phyloP scores from a whole-genome alignment of 2,113 vertebrate genomes.

The Epinephelus lanceolatus region DNA sequence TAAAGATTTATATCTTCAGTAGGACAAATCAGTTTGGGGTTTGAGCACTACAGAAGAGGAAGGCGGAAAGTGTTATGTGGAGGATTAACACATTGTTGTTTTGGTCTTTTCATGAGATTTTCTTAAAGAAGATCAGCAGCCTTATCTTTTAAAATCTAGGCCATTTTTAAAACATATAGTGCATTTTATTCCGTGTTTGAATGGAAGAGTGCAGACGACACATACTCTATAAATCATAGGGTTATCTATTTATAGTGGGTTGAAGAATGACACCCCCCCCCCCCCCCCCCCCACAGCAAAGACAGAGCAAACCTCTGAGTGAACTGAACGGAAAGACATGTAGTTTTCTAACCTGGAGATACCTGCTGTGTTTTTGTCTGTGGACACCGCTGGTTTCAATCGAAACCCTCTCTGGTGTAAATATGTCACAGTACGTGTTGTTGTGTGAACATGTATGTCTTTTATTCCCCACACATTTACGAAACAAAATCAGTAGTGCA shows the following conservation, averaged over 20 bases:
- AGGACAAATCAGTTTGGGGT: background rate
- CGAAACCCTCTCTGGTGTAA: background rate
- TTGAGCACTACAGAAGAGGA: background rate
- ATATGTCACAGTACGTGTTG: background rate
- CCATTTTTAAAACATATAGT: background rate
- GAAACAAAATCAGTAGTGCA: background rate
- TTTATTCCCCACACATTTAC: conserved; percentile 5
- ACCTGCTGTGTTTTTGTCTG: conserved; percentile 17
- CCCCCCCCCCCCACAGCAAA: conserved; percentile 12
- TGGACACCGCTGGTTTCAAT: background rate
- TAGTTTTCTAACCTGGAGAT: conserved; percentile 24
- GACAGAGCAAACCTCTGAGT: conserved; percentile 22
- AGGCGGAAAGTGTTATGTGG: background rate
- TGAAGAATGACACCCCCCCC: conserved; percentile 39
- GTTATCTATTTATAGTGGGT: conserved; percentile 51
- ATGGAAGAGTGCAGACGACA: background rate
- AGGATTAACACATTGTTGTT: background rate
- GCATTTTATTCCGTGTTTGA: conserved; percentile 12
- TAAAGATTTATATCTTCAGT: background rate
- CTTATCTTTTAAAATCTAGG: background rate
- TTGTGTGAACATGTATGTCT: background rate
- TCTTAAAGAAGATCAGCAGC: background rate
- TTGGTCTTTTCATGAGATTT: background rate
- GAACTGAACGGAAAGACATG: background rate
- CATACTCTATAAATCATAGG: conserved; percentile 14